Conservation (phyloP, 1,140 invertebrate genomes). For the Dufourea novaeangliae region DNA sequence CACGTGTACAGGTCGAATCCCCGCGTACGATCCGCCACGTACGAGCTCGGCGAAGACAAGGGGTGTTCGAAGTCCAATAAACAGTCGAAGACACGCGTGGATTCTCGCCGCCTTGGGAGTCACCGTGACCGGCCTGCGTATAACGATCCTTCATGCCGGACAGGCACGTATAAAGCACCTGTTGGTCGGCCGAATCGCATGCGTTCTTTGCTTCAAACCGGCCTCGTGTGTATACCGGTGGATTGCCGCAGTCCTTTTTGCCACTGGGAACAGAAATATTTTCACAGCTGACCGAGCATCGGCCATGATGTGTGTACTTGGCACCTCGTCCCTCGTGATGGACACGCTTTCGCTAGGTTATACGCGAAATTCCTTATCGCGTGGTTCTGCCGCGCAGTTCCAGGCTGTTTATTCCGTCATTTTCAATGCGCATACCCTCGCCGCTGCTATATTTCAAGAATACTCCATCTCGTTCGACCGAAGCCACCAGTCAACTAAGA, state of each 20-base stretch:
- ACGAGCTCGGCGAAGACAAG: constrained; percentile 45
- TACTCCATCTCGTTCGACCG: too few relatives aligned
- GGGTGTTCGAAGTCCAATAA: constrained; percentile 62
- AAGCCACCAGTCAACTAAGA: not conserved
- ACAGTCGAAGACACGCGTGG: constrained; percentile 59
- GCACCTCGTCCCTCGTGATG: constrained; percentile 61
- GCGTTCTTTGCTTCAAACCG: constrained; percentile 55
- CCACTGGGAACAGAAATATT: constrained; percentile 66
- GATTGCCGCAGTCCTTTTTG: constrained; percentile 57
- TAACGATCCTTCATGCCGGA: constrained; percentile 61
- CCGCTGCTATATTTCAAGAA: too few relatives aligned
- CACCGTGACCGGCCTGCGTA: constrained; percentile 44
- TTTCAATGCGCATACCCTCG: too few relatives aligned
- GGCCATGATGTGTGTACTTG: constrained; percentile 46
- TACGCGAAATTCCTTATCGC: constrained; percentile 54
- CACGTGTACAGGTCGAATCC: constrained; percentile 44
- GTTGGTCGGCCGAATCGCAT: constrained; percentile 65
- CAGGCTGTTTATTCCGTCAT: not conserved
- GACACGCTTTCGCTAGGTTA: constrained; percentile 40
- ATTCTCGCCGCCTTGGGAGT: constrained; percentile 54
- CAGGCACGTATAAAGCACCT: constrained; percentile 70
- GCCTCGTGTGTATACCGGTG: constrained; percentile 40
- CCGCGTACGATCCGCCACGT: constrained; percentile 36
- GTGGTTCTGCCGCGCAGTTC: not conserved
- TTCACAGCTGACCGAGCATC: constrained; percentile 66